These are phyloP conservation scores for Sturmia bella DNA, from an alignment of 2,888 invertebrate genomes.

Conservation along the genomic window DNA sequence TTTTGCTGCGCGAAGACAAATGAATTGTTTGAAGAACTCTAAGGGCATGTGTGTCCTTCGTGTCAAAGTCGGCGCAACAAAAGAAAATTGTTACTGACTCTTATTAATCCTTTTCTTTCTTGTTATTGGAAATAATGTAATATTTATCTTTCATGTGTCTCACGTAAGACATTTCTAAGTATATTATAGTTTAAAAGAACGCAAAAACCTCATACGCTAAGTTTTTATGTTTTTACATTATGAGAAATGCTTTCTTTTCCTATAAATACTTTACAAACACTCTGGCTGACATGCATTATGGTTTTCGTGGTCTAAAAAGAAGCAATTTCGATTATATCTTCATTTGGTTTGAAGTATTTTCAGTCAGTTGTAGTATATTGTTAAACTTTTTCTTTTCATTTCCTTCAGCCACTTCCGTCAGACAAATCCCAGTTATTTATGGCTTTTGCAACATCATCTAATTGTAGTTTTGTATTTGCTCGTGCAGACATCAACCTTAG, in stretches of 20 bases:
- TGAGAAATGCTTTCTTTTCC: neutral
- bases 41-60: no score
- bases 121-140: no score
- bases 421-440: slow-evolving; percentile 66
- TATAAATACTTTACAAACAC: neutral
- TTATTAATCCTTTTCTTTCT: no score
- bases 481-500: neutral
- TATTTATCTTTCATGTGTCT: no score
- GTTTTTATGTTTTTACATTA: neutral
- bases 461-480: slow-evolving; percentile 24
- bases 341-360: slow-evolving; percentile 12
- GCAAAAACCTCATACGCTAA: neutral
- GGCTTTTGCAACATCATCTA: slow-evolving; percentile 51
- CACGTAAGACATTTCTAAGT: no score
- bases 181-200: no score
- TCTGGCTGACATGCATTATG: neutral
- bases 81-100: no score
- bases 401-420: slow-evolving; percentile 53
- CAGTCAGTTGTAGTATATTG: slow-evolving; percentile 16
- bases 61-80: no score
- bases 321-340: slow-evolving; percentile 23
- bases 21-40: no score
- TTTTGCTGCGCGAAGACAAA: no score
- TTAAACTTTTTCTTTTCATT: slow-evolving; percentile 8
- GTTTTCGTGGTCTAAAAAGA: neutral